Base-by-base conservation (phyloP, 2,113 vertebrate genomes). In the Centropristis striata region DNA sequence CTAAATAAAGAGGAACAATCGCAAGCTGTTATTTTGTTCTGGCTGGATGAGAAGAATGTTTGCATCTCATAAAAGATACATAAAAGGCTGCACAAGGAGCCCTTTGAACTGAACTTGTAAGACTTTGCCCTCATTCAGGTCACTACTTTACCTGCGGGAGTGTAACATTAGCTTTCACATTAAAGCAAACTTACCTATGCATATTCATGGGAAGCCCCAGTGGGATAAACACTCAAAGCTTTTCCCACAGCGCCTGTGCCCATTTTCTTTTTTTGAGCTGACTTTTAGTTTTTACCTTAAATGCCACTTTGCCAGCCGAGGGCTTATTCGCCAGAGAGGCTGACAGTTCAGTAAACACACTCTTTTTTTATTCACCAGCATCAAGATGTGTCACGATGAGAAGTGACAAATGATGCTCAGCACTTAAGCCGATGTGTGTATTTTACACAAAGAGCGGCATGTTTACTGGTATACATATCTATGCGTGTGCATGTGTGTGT, bases 121-220 rank as follows among this genome's bases (percentile, higher is more conserved):
- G 46, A 61, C 36, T 80, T 55, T 42, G 28, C 28, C 28, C 44
- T 61, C 55, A 84, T 85, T 80, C 57, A 54, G 64, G 80, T 78
- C 81, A 76, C 23, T 36, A 14, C 74, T 76, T 79, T 39, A 78
- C 82, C 63, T 63, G 63, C 73, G 65, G 60, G 65, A 80, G 32
- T 49, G 25, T 41, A 54, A 53, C 41, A 53, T 63, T 28, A 27
- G 28, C 49, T 60, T 14, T 71, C 15, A 39, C n/a, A 75, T 84
- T 70, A 73, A 85, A 81, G 71, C 64, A 80, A 82, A 75, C 32
- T 2, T 64, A 64, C 21, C 12, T 53, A 57, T 85, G 69, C 54
- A 85, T 88, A 88, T 83, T 83, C 73, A 81, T 77, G 6, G 8
- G 18, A 66, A 50, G 2, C 32, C 49, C 75, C 41, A 23, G 6